phyloP scores from a whole-genome alignment of 2,888 invertebrate species.

The Acanthacorydalis orientalis region DNA sequence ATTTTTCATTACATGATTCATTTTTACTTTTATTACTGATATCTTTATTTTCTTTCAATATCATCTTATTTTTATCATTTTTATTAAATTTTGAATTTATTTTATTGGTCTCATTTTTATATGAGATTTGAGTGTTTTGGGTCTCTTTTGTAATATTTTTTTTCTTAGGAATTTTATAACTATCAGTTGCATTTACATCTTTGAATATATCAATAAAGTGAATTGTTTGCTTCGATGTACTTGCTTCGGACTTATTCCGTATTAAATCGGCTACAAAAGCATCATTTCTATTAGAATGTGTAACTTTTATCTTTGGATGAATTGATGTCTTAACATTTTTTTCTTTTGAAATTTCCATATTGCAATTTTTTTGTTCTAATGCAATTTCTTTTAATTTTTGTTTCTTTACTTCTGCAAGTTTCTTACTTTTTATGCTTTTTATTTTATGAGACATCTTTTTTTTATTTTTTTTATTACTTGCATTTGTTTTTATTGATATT shows the following conservation, averaged over 20 bases:
- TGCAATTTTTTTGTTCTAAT: neutral
- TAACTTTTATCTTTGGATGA: slow-evolving; percentile 1
- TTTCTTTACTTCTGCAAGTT: neutral
- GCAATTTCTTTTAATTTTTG: slow-evolving; percentile 1
- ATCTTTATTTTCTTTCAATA: no score
- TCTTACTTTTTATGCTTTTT: neutral
- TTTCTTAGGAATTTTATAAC: neutral
- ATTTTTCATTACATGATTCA: no score
- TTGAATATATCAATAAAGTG: neutral
- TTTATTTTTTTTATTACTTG: neutral
- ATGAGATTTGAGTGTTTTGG: no score
- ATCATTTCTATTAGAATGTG: neutral
- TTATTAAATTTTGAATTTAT: neutral
- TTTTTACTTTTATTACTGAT: no score
- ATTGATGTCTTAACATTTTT: neutral
- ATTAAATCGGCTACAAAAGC: neutral
- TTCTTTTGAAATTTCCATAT: neutral
- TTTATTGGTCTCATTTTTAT: neutral
- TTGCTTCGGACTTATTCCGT: neutral
- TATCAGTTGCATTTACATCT: neutral
- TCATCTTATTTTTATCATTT: neutral
- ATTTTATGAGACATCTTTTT: neutral
- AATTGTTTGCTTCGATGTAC: neutral
- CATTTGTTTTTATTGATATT: neutral
- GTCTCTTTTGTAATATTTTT: no score